Evolutionary conservation across 1,140 invertebrate species (phyloP).

Genomic region (Aphaenogaster rudis): DNA sequence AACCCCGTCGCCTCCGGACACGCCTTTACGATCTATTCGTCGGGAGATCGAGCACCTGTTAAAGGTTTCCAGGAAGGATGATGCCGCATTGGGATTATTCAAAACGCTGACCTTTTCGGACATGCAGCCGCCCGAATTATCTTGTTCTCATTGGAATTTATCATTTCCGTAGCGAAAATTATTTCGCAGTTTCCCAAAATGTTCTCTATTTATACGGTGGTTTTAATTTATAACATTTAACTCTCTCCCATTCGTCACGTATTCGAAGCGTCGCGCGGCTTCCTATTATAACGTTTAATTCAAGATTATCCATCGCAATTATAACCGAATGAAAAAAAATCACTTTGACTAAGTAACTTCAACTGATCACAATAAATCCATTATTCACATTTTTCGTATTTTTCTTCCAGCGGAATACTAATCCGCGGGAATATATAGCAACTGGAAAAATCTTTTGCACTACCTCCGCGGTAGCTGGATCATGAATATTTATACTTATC

Average conservation of each 20-base stretch:
- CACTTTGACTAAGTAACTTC: neutral
- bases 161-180: constrained; percentile 33
- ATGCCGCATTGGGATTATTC: constrained; percentile 64
- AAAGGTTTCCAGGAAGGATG: constrained; percentile 59
- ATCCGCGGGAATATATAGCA: neutral
- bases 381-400: neutral
- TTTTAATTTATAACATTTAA: constrained; percentile 35
- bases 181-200: constrained; percentile 27
- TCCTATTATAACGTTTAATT: constrained; percentile 2
- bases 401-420: neutral
- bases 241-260: constrained; percentile 8
- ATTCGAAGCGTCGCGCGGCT: neutral
- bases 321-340: neutral
- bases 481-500: constrained; percentile 45
- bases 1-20: constrained; percentile 62
- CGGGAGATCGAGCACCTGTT: constrained; percentile 80
- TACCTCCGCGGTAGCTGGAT: neutral
- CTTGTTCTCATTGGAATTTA: constrained; percentile 50
- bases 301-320: constrained; percentile 11
- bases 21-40: constrained; percentile 74
- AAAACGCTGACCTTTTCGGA: constrained; percentile 48
- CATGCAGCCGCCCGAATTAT: constrained; percentile 20
- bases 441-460: neutral
- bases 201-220: constrained; percentile 17
- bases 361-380: neutral